These are phyloP conservation scores for Cygnus buccinator DNA, from an alignment of 2,113 vertebrate species.

Conservation along the genomic window DNA sequence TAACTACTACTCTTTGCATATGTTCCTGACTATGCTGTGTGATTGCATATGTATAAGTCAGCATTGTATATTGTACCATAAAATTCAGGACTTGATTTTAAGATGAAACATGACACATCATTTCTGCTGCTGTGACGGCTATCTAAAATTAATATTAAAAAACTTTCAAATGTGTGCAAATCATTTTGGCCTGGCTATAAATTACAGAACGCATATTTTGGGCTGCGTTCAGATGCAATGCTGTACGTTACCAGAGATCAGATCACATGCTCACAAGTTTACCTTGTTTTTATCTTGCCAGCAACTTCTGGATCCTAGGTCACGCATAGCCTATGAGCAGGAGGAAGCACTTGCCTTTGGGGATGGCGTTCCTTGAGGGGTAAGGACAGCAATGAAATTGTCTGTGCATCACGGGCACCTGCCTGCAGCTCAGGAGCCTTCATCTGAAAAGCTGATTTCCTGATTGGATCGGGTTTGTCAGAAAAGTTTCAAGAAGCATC, in stretches of 20 bases:
- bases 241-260: not conserved
- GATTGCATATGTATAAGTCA: not conserved
- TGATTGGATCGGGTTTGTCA: rapidly evolving
- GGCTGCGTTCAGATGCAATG: not conserved
- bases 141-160: not conserved
- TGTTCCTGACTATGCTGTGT: not conserved
- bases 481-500: not conserved
- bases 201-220: not conserved
- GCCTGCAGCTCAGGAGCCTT: not conserved
- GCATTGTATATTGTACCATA: not conserved
- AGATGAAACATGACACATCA: not conserved
- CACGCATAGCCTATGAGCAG: not conserved
- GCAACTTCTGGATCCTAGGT: not conserved
- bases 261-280: not conserved
- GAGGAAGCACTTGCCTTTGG: not conserved
- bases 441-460: not conserved
- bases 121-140: not conserved
- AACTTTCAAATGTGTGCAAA: not conserved
- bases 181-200: not conserved
- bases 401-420: not conserved
- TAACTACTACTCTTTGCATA: not conserved
- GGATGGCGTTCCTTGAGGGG: not conserved
- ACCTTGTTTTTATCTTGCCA: not conserved
- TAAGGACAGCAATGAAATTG: not conserved
- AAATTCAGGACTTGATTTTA: not conserved